phyloP scores from a whole-genome alignment of 1,140 invertebrate genomes.

The Cyphomyrmex costatus region DNA sequence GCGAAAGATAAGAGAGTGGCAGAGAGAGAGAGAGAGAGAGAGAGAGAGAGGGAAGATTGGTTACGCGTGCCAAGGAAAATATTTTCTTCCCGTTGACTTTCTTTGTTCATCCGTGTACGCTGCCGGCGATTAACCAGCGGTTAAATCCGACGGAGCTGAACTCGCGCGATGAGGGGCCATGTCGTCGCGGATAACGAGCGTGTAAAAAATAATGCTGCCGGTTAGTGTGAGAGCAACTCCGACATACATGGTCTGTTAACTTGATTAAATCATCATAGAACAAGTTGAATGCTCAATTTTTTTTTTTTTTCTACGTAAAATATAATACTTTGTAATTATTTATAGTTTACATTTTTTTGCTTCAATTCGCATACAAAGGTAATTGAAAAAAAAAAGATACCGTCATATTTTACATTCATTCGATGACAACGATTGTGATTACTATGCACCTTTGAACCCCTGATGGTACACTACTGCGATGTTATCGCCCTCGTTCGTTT shows the following conservation, averaged over 20 bases:
- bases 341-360: not conserved
- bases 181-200: not conserved
- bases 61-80: slow-evolving; percentile 55
- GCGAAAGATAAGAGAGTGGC: not conserved
- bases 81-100: slow-evolving; percentile 42
- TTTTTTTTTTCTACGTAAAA: too few relatives aligned
- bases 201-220: not conserved
- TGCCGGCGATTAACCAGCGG: not conserved
- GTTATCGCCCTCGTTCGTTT: slow-evolving; percentile 55
- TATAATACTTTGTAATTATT: not conserved
- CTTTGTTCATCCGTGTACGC: not conserved
- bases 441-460: not conserved
- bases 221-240: not conserved
- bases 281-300: not conserved
- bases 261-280: slow-evolving; percentile 9
- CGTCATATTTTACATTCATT: not conserved
- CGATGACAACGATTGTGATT: not conserved
- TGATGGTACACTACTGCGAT: slow-evolving; percentile 60
- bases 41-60: not conserved
- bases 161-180: not conserved
- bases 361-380: not conserved
- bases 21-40: not conserved
- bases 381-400: not conserved
- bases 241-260: not conserved
- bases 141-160: slow-evolving; percentile 15